phyloP scores from a whole-genome alignment of 2,888 invertebrate species.

The Amiota mariae region DNA sequence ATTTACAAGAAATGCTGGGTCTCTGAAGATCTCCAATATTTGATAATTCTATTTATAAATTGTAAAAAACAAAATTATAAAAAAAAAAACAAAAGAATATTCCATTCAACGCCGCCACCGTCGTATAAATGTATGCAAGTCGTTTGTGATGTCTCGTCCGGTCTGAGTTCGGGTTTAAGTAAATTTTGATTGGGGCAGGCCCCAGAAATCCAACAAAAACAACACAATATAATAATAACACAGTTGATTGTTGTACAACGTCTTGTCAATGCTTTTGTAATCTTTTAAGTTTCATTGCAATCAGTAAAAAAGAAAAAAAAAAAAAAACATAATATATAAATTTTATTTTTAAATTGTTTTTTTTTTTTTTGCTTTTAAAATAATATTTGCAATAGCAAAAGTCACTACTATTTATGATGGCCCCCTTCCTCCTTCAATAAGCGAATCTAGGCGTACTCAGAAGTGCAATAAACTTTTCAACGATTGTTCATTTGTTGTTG shows the following conservation, averaged over 20 bases:
- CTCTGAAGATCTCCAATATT: too few relatives aligned
- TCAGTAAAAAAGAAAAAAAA: constrained; percentile 47
- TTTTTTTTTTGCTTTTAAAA: constrained; percentile 61
- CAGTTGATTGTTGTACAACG: constrained; percentile 1
- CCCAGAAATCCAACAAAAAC: background rate
- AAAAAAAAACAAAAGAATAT: background rate
- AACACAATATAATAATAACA: background rate
- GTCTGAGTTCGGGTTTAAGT: background rate
- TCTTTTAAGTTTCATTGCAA: constrained; percentile 45
- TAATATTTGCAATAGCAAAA: constrained; percentile 65
- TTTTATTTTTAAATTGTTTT: constrained; percentile 60
- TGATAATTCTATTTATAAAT: too few relatives aligned
- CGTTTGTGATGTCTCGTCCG: too few relatives aligned
- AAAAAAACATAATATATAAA: constrained; percentile 19
- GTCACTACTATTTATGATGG: constrained; percentile 38
- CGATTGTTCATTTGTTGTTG: constrained; percentile 35
- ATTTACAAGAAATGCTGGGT: too few relatives aligned
- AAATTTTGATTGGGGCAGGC: constrained; percentile 21
- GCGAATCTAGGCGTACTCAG: constrained; percentile 28
- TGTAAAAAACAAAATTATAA: too few relatives aligned
- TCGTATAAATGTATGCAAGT: too few relatives aligned
- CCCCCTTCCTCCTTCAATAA: background rate
- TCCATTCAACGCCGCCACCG: too few relatives aligned
- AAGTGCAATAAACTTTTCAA: constrained; percentile 65
- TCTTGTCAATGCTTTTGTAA: constrained; percentile 25